These are phyloP conservation scores for Ophion ventricosus DNA, from an alignment of 2,888 invertebrate genomes.

Conservation along the genomic window DNA sequence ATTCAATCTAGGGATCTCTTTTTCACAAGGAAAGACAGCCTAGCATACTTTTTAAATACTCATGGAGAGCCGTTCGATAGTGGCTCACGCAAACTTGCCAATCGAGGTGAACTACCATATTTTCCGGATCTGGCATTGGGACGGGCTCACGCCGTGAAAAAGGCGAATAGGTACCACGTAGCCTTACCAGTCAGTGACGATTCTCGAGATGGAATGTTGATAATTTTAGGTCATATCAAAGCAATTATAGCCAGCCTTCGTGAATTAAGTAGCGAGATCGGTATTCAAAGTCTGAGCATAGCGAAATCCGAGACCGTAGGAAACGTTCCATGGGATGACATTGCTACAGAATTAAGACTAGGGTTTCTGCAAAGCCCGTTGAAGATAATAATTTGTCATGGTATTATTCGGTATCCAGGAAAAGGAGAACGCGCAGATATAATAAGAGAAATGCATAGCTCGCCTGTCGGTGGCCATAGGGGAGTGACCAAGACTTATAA, in stretches of 20 bases:
- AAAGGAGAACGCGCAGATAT: no score
- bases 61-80: slow-evolving; percentile 39
- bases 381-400: slow-evolving; percentile 28
- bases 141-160: slow-evolving; percentile 5
- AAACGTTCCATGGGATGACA: slow-evolving; percentile 34
- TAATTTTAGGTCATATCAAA: not conserved
- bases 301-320: slow-evolving; percentile 26
- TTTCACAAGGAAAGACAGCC: not conserved
- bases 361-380: not conserved
- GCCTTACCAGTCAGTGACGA: slow-evolving; percentile 21
- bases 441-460: slow-evolving; percentile 26
- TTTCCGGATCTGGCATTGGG: slow-evolving; percentile 17
- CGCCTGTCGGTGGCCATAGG: slow-evolving; percentile 38
- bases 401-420: slow-evolving; percentile 7
- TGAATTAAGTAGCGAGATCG: not conserved
- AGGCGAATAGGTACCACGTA: slow-evolving; percentile 35
- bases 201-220: slow-evolving; percentile 21
- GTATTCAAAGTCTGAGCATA: slow-evolving; percentile 33
- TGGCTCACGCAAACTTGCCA: slow-evolving; percentile 22
- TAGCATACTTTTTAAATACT: no score
- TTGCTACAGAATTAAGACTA: slow-evolving; percentile 6
- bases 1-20: slow-evolving; percentile 16
- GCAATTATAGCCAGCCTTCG: no score
- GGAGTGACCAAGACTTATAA: slow-evolving; percentile 52
- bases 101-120: slow-evolving; percentile 21